phyloP scores from a whole-genome alignment of 2,888 invertebrate genomes.

The Phrixothrix hirtus region DNA sequence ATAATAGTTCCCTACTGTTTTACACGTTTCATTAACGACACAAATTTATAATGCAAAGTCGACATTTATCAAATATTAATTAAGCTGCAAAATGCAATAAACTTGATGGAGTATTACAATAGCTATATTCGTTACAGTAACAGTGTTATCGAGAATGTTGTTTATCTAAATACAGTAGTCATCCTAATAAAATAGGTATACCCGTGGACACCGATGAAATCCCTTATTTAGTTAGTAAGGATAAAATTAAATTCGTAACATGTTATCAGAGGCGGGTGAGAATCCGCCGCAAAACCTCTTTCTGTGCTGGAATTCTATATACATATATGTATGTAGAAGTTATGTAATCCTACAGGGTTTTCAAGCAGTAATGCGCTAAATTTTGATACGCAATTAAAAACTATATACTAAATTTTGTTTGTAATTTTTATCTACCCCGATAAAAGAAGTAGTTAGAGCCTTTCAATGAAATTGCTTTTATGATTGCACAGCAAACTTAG shows the following conservation, averaged over 20 bases:
- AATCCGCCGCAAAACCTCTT: constrained; percentile 7
- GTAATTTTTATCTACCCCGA: neutral
- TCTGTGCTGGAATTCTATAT: neutral
- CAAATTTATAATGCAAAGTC: constrained; percentile 7
- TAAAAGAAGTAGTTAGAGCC: constrained; percentile 12
- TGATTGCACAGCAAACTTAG: constrained; percentile 16
- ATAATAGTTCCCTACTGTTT: constrained; percentile 16
- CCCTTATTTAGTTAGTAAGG: constrained; percentile 26
- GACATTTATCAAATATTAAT: constrained; percentile 21
- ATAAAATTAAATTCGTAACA: constrained; percentile 28
- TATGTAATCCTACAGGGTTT: neutral
- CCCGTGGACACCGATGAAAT: constrained; percentile 22
- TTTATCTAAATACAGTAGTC: constrained; percentile 15
- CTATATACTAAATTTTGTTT: constrained; percentile 4
- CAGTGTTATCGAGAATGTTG: constrained; percentile 1
- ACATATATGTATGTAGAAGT: neutral
- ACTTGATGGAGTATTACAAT: neutral
- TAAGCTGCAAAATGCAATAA: neutral
- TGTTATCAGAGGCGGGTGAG: constrained; percentile 17
- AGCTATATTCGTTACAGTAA: neutral
- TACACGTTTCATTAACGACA: constrained; percentile 15
- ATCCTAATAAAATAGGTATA: constrained; percentile 13
- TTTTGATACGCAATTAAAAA: neutral
- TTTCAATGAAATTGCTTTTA: constrained; percentile 18
- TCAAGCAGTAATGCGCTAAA: neutral